Evolutionary conservation across 2,888 invertebrate genomes (phyloP).

Genomic region (Thelaira solivaga): DNA sequence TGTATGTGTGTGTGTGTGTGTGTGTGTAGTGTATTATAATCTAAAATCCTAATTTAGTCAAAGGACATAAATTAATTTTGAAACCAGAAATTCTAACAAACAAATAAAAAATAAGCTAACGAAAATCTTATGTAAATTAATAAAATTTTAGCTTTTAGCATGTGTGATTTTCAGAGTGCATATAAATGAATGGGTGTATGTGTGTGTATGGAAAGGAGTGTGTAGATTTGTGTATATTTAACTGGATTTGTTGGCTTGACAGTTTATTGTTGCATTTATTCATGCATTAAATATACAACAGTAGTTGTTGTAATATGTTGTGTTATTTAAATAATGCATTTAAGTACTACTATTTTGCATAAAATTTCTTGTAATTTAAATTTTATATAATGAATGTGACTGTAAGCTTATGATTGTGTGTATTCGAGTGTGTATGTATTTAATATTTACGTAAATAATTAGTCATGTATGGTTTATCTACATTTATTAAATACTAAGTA

Average conservation of each 20-base stretch:
- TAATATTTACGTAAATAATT: constrained; percentile 1
- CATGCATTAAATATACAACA: constrained; percentile 7
- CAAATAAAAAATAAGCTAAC: neutral
- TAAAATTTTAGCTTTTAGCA: neutral
- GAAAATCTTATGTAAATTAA: constrained; percentile 26
- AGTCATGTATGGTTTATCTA: constrained; percentile 7
- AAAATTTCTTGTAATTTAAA: constrained; percentile 9
- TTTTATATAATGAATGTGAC: constrained; percentile 1
- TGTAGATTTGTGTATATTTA: neutral
- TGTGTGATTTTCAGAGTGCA: too few relatives aligned
- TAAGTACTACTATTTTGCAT: neutral
- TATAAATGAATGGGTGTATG: neutral
- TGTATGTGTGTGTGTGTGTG: too few relatives aligned
- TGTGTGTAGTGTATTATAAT: constrained; percentile 14
- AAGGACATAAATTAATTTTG: neutral
- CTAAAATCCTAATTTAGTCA: neutral
- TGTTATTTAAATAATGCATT: constrained; percentile 53
- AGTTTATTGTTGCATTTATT: constrained; percentile 32
- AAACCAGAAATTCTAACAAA: neutral
- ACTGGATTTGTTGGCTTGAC: neutral
- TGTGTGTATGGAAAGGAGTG: neutral
- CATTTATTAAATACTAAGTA: constrained; percentile 4
- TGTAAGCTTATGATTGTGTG: neutral
- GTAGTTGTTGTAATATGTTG: constrained; percentile 8
- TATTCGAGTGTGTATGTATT: neutral